Percentiles rank a stretch among this genome's conserved stretches.
Conservation (phyloP, 2,113 vertebrate genomes). For the Equus przewalskii region DNA sequence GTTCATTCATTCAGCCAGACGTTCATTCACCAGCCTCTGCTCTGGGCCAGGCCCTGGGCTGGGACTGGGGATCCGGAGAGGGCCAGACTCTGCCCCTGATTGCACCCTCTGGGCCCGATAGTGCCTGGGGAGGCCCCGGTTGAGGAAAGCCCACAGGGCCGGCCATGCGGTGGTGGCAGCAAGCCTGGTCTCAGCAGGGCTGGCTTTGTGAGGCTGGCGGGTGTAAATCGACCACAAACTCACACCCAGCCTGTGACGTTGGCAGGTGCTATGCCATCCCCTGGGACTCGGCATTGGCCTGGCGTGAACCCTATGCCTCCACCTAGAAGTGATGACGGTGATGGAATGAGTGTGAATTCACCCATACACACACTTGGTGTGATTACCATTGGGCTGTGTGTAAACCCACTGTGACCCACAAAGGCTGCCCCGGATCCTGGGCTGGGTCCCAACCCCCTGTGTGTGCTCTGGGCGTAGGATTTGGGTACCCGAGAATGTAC, state of each 20-base stretch:
- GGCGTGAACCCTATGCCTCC: constrained; percentile 24
- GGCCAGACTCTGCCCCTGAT: not conserved
- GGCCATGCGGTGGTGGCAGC: not conserved
- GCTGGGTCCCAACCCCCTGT: not conserved
- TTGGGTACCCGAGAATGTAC: not conserved
- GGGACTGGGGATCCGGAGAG: not conserved
- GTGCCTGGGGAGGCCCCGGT: not conserved
- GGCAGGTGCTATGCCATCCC: constrained; percentile 46
- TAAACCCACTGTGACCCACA: not conserved
- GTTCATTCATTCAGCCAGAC: constrained; percentile 72
- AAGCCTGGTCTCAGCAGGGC: not conserved
- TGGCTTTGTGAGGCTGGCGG: not conserved
- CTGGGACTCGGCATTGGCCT: not conserved
- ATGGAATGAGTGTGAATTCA: constrained; percentile 25
- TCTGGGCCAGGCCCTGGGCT: constrained; percentile 50
- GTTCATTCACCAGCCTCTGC: constrained; percentile 74
- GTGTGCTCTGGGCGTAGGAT: not conserved
- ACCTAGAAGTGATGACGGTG: not conserved
- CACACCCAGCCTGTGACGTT: constrained; percentile 50
- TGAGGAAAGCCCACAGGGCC: not conserved
- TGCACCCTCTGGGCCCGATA: not conserved
- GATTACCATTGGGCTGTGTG: not conserved
- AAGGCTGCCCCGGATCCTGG: not conserved
- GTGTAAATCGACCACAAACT: constrained; percentile 56
- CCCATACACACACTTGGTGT: not conserved